These are phyloP conservation scores for Anthophora plumipes DNA, from an alignment of 2,888 invertebrate species.

Conservation along the genomic window DNA sequence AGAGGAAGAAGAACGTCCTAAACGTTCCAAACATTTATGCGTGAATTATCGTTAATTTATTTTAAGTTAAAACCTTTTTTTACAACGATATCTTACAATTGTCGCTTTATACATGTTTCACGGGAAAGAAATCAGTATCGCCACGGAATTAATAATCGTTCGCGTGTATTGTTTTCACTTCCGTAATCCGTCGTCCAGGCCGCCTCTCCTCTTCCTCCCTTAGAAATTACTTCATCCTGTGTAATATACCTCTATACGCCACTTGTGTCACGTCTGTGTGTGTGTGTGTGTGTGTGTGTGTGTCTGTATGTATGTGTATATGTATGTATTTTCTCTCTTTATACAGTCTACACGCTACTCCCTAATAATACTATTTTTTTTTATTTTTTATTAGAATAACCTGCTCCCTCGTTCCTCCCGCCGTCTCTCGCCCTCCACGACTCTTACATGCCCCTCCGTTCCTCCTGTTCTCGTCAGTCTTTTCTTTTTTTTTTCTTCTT, in stretches of 20 bases:
- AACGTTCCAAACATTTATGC: slow-evolving; percentile 61
- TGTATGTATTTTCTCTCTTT: slow-evolving; percentile 55
- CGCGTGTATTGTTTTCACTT: no score
- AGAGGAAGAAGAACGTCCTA: background rate
- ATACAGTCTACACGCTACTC: slow-evolving; percentile 83
- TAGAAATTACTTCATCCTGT: slow-evolving; percentile 47
- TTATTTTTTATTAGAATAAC: slow-evolving; percentile 74
- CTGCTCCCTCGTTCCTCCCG: slow-evolving; percentile 52
- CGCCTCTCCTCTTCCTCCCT: slow-evolving; percentile 27
- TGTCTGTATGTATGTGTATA: background rate
- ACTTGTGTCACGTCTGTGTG: background rate
- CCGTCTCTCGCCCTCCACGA: slow-evolving; percentile 4
- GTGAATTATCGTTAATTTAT: slow-evolving; percentile 84
- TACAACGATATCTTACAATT: slow-evolving; percentile 84
- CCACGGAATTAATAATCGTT: slow-evolving; percentile 45
- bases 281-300: background rate
- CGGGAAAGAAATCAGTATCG: slow-evolving; percentile 65
- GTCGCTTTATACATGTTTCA: slow-evolving; percentile 70
- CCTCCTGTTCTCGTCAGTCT: slow-evolving; percentile 16
- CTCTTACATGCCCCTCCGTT: background rate
- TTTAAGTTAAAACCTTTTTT: slow-evolving; percentile 85
- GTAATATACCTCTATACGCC: slow-evolving; percentile 11
- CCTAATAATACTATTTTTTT: slow-evolving; percentile 82
- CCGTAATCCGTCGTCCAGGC: background rate
- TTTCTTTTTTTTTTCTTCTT: background rate